Base-by-base conservation (phyloP, 2,113 vertebrate genomes). In the Sinocyclocheilus grahami region DNA sequence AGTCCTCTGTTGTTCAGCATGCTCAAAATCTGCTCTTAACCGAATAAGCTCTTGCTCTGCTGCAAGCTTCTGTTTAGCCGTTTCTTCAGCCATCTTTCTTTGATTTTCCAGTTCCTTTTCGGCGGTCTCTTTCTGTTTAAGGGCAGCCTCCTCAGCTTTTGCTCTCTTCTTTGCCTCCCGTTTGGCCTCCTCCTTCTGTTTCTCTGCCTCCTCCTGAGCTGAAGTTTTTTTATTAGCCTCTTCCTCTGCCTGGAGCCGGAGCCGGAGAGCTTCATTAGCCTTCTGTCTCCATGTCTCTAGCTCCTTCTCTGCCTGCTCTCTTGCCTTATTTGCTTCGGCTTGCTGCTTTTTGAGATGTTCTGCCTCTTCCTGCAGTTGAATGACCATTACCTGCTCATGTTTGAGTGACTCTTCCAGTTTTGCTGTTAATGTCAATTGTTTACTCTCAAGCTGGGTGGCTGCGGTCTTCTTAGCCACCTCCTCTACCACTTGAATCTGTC, bases 41-140 rank as follows among this genome's bases (percentile, higher is more conserved):
- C 97, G 95, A 60, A 99, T 97, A 62, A 98, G 95, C 84, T 99
- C 98, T 84, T 99, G 97, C 84, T 99, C 98, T 0, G 98, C 97
- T 0, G 91, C 92, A 14, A 99, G 94, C 69, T 96, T 97, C 63
- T 99, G 97, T 87, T 96, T 95, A 0, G 97, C 96, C 0, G 97
- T 96, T 71, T 96, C 96, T 82, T 99, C 97, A 0, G 98, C 97
- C 86, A 97, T 91, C 81, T 93, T 94, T 84, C 96, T 95, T 92
- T 99, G 98, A 87, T 94, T 97, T 51, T 98, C 97, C 89, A 99
- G 91, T 91, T 99, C 97, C 39, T 94, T 95, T 89, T 99, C 98
- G 0, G 98, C 98, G 78, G 95, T 93, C 39, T 97, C 97, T 72
- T 98, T 98, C 93, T 97, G 97, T 82, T 97, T 96, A 24, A 97